These are phyloP conservation scores for Drosophila burlai DNA, from an alignment of 1,140 invertebrate genomes.

Conservation along the genomic window DNA sequence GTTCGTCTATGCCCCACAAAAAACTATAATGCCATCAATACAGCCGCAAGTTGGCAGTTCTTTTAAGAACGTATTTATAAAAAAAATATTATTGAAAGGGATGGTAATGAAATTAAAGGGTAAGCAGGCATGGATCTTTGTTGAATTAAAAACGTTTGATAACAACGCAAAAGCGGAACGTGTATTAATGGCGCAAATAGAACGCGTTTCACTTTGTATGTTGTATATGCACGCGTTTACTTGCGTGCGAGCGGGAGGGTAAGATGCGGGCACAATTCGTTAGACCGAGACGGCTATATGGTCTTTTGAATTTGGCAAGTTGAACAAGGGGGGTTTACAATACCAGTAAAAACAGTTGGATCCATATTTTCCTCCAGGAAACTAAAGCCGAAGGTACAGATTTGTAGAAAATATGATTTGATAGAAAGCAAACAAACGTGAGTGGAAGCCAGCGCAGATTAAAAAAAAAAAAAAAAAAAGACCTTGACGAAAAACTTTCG, in stretches of 20 bases:
- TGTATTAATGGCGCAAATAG: constrained; percentile 34
- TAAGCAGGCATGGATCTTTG: constrained; percentile 30
- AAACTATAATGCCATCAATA: neutral
- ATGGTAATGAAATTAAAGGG: constrained; percentile 1
- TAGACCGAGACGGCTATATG: constrained; percentile 38
- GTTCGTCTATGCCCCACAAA: neutral
- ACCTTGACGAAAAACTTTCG: constrained; percentile 14
- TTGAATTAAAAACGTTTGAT: constrained; percentile 22
- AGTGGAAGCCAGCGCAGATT: neutral
- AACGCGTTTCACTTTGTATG: constrained; percentile 28
- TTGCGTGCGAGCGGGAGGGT: constrained; percentile 28
- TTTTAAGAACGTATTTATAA: neutral
- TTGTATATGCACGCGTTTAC: neutral
- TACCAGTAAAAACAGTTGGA: constrained; percentile 3
- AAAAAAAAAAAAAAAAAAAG: neutral
- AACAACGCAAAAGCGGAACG: constrained; percentile 29
- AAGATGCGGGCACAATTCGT: neutral
- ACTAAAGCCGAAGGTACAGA: neutral
- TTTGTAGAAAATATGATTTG: neutral
- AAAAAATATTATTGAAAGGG: neutral
- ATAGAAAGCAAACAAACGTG: neutral
- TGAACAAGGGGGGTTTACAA: neutral
- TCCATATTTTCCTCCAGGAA: neutral
- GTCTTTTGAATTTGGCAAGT: neutral
- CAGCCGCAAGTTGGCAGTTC: constrained; percentile 32